Base-by-base conservation (phyloP, 2,888 invertebrate genomes). In the Diloba caeruleocephala region DNA sequence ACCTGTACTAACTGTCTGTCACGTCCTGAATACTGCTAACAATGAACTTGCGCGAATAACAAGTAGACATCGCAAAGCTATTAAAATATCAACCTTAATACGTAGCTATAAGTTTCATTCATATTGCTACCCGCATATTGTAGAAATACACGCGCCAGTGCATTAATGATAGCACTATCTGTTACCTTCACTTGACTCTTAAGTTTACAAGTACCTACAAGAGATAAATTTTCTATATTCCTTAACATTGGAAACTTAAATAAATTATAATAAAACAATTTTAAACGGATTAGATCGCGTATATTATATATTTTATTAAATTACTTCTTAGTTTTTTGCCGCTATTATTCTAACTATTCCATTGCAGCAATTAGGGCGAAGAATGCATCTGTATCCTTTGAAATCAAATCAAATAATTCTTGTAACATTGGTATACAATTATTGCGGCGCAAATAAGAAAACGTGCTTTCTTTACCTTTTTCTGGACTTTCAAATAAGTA, bases 21-120 rank as follows among this genome's bases (percentile, higher is more conserved):
- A 90, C 89, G 89, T 87, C 75, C 90, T 89, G 80, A 87, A 89
- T 90, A 81, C 80, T 79, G 44, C 73, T 71, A 77, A 84, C 84
- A 85, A 85, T 81, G 77, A 81, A 76, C 77, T 76, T 76, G 68
- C 67, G 74, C 67, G 58, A 77, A 68, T 71, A 76, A 71, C 67
- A 65, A 76, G 71, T 72, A 71, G 61, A 34, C 13, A 14, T 8
- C 3, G 26, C 15, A 14, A 44, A 17, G 12, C 0, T 43, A 64
- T 28, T 23, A n/a, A 0, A 83, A 70, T 64, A 44, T 63, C 1
- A 38, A 69, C 72, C 55, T 64, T 81, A 71, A 25, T 0, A 0
- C 7, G 2, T 36, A 4, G 15, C 0, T 7, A 71, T 76, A 85
- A 62, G 65, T 46, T 43, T 43, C 39, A 39, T 53, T 60, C 43